Evolutionary conservation across 2,797 vertebrate genomes (phyloP).

Genomic region (Sebastes matsubarae): DNA sequence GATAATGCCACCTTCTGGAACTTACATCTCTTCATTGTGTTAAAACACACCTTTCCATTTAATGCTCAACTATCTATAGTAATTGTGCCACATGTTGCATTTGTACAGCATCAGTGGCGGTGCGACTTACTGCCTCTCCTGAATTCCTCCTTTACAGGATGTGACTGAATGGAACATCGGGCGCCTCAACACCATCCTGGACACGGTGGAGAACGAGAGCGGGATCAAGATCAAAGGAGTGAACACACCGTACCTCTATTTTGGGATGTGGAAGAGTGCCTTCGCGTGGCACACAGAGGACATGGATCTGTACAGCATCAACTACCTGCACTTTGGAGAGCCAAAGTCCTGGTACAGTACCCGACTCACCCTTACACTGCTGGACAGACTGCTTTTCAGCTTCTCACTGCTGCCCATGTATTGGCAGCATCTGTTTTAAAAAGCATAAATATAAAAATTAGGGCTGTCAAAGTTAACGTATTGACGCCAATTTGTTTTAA

Average conservation of each 20-base stretch:
- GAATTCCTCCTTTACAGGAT: slow-evolving; percentile 76
- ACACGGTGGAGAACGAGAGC: slow-evolving; percentile 92
- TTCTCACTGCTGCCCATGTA: neutral
- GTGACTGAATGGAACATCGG: slow-evolving; percentile 95
- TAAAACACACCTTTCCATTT: neutral
- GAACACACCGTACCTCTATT: slow-evolving; percentile 94
- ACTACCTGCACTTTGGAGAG: slow-evolving; percentile 97
- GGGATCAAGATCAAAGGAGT: slow-evolving; percentile 96
- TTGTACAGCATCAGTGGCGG: neutral
- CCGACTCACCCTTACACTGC: neutral
- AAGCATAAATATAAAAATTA: too few relatives aligned
- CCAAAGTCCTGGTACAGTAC: slow-evolving; percentile 93
- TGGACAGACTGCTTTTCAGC: neutral
- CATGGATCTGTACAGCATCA: slow-evolving; percentile 99
- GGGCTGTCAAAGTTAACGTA: too few relatives aligned
- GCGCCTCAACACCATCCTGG: slow-evolving; percentile 91
- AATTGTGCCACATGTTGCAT: neutral
- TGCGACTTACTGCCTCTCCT: neutral
- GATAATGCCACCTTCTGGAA: neutral
- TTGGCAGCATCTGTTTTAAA: neutral
- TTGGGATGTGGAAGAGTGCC: slow-evolving; percentile 99
- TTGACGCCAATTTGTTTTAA: too few relatives aligned
- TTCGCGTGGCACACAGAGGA: slow-evolving; percentile 99
- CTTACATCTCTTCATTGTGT: neutral
- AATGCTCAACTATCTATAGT: neutral